A percentile compares a stretch with the other conserved stretches of the same genome.
Evolutionary conservation across 2,888 invertebrate genomes (phyloP).

Genomic region (Agrochola litura): DNA sequence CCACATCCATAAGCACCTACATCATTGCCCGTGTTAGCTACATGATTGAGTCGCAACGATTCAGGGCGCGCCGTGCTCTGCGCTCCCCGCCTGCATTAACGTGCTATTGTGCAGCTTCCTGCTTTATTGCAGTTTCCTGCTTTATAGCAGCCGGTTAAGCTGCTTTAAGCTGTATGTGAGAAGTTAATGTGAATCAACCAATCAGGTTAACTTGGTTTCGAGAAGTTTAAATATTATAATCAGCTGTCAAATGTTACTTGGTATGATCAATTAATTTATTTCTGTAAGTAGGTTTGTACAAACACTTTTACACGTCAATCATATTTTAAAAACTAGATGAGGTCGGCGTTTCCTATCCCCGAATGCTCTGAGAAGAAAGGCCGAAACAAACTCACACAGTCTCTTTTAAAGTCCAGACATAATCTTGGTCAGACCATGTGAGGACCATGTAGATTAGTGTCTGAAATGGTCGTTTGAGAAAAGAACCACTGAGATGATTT

Average conservation of each 20-base stretch:
- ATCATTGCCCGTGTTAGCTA: slow-evolving; percentile 32
- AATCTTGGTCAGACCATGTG: not conserved
- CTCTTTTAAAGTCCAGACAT: not conserved
- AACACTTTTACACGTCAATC: not conserved
- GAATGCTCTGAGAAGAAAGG: not conserved
- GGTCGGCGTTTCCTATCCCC: not conserved
- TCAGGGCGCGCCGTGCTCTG: slow-evolving; percentile 56
- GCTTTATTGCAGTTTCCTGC: slow-evolving; percentile 43
- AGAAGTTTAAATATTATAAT: not conserved
- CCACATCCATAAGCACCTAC: slow-evolving; percentile 19
- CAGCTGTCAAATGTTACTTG: not conserved
- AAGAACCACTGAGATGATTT: not conserved
- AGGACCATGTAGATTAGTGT: not conserved
- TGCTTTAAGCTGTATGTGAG: slow-evolving; percentile 15
- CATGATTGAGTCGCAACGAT: slow-evolving; percentile 62
- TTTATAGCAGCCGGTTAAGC: slow-evolving; percentile 25
- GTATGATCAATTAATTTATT: not conserved
- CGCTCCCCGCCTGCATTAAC: slow-evolving; percentile 43
- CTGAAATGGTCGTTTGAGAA: slow-evolving; percentile 3
- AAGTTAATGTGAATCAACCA: slow-evolving; percentile 23
- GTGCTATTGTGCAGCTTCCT: slow-evolving; percentile 56
- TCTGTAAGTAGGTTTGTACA: not conserved
- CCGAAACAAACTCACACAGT: not conserved
- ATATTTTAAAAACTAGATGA: not conserved
- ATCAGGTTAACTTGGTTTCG: not conserved